phyloP scores from a whole-genome alignment of 2,797 vertebrate genomes.

The Pangasius mekongensis region DNA sequence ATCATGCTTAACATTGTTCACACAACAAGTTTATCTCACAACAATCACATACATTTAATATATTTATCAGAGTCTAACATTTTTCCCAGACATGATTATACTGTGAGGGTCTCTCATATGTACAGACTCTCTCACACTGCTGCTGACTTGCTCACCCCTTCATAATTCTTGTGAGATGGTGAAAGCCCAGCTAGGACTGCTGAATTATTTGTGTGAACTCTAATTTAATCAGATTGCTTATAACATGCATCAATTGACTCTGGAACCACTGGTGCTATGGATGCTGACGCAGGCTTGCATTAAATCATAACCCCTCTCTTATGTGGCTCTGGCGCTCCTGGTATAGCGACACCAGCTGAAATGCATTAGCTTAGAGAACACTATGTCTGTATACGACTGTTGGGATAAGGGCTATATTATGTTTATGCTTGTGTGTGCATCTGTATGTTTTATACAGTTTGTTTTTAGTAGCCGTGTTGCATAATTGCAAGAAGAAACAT shows the following conservation, averaged over 20 bases:
- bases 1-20: neutral
- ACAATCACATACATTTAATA: neutral
- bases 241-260: slow-evolving; percentile 55
- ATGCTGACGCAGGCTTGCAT: slow-evolving; percentile 50
- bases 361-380: neutral
- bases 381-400: neutral
- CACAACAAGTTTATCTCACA: neutral
- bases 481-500: neutral
- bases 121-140: neutral
- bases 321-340: slow-evolving; percentile 10
- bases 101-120: neutral
- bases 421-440: neutral
- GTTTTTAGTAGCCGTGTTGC: neutral
- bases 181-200: slow-evolving; percentile 46
- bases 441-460: neutral
- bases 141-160: neutral
- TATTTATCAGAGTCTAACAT: neutral
- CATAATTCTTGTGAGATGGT: slow-evolving; percentile 43
- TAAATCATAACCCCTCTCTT: slow-evolving; percentile 41
- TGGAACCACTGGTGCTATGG: slow-evolving; percentile 35
- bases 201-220: slow-evolving; percentile 57
- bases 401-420: neutral
- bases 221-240: slow-evolving; percentile 58
- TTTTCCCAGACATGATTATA: neutral
- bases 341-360: slow-evolving; percentile 14